These are phyloP conservation scores for Drosophila lacertosa DNA, from an alignment of 1,140 invertebrate species.

Conservation along the genomic window DNA sequence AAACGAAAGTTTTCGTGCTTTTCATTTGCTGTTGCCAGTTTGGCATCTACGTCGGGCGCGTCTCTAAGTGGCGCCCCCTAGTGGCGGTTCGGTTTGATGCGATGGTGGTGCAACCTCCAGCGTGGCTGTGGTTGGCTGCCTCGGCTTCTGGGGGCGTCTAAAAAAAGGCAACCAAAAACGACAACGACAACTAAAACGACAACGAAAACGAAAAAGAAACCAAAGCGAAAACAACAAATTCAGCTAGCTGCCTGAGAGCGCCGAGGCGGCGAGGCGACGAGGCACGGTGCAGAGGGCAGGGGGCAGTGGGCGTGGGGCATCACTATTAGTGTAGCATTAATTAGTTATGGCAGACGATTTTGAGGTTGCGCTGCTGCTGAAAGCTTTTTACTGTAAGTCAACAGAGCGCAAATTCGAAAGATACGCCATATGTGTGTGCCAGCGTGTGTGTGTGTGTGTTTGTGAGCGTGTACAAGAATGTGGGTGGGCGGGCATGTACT, in stretches of 20 bases:
- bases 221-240: no score
- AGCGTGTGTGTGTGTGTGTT: conserved; percentile 1
- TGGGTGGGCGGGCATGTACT: conserved; percentile 11
- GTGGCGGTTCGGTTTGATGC: conserved; percentile 56
- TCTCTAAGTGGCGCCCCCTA: conserved; percentile 71
- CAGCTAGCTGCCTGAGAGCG: background rate
- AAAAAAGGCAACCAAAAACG: conserved; percentile 31
- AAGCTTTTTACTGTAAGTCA: conserved; percentile 78
- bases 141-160: conserved; percentile 56
- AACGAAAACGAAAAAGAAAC: conserved; percentile 21
- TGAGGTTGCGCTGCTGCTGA: conserved; percentile 78
- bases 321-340: conserved; percentile 83
- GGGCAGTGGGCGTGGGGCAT: conserved; percentile 4
- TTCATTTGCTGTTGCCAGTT: conserved; percentile 74
- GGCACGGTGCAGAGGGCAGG: conserved; percentile 7
- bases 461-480: background rate
- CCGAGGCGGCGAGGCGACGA: background rate
- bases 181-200: conserved; percentile 13
- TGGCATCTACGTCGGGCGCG: conserved; percentile 32
- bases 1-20: conserved; percentile 79
- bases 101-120: conserved; percentile 70
- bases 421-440: background rate
- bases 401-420: conserved; percentile 10
- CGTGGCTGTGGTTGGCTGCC: conserved; percentile 78
- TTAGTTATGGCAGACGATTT: conserved; percentile 84